These are phyloP conservation scores for Laupala kohalensis DNA, from an alignment of 1,140 invertebrate genomes.

Conservation along the genomic window DNA sequence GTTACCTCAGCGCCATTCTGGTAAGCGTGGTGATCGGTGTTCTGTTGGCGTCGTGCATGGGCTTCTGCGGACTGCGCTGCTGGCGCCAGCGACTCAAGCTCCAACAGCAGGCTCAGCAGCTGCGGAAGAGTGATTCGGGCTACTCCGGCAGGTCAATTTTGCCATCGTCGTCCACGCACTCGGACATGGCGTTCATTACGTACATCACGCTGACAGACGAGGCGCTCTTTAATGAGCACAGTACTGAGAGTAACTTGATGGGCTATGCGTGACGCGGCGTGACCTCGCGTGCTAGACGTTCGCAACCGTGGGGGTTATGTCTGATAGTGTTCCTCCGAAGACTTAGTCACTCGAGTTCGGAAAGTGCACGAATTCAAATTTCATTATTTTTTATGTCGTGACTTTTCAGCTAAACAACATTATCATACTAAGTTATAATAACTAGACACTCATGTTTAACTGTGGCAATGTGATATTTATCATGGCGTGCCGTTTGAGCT, in stretches of 20 bases:
- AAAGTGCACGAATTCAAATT: no score
- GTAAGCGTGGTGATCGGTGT: conserved; percentile 8
- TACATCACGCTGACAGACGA: conserved; percentile 15
- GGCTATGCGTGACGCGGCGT: conserved; percentile 7
- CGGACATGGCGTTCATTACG: conserved; percentile 16
- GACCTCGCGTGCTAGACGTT: no score
- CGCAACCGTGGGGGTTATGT: no score
- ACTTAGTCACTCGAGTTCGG: no score
- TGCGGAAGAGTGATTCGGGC: conserved; percentile 10
- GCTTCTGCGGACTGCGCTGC: conserved; percentile 9
- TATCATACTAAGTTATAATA: no score
- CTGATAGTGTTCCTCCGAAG: no score
- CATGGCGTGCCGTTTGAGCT: no score
- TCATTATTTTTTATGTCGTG: no score
- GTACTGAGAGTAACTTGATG: conserved; percentile 12
- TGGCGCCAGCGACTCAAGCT: conserved; percentile 9
- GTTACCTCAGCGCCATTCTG: conserved; percentile 13
- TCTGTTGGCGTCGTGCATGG: conserved; percentile 6
- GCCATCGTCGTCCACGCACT: conserved; percentile 14
- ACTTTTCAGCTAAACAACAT: no score
- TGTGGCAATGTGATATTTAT: no score
- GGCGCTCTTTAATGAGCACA: conserved; percentile 8
- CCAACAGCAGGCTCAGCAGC: background rate
- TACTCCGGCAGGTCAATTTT: conserved; percentile 10
- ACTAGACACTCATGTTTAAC: no score